Percentiles rank a stretch among this genome's conserved stretches.
Conservation (phyloP, 37 sponge, comb jelly and placozoan genomes). For the Geodia barretti region DNA sequence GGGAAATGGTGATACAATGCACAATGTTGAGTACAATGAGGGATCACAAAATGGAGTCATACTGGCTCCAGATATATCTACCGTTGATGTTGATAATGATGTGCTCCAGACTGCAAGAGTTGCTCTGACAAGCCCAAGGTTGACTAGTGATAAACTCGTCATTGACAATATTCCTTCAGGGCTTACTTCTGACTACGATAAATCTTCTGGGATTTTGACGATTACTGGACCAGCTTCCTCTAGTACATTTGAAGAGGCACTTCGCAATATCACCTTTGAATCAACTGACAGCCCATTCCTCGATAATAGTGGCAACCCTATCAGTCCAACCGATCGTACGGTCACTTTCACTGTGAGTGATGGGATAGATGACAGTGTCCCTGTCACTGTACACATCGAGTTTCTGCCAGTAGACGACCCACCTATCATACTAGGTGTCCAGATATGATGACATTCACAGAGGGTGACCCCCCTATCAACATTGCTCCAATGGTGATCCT, state of each 20-base stretch:
- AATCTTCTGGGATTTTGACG: constrained; percentile 14
- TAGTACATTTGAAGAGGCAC: constrained; percentile 6
- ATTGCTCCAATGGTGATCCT: constrained; percentile 52
- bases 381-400: constrained; percentile 13
- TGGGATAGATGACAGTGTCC: constrained; percentile 36
- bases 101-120: constrained; percentile 39
- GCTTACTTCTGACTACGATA: constrained; percentile 1
- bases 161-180: neutral
- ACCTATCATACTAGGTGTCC: constrained; percentile 21
- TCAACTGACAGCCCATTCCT: constrained; percentile 64
- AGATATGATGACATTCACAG: constrained; percentile 19
- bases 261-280: constrained; percentile 37
- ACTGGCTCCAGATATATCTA: constrained; percentile 8
- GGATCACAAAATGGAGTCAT: constrained; percentile 2
- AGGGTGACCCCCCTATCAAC: constrained; percentile 22
- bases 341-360: constrained; percentile 58
- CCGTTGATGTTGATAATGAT: constrained; percentile 60
- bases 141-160: constrained; percentile 6
- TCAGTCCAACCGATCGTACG: constrained; percentile 9
- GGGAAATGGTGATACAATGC: neutral
- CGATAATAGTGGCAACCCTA: constrained; percentile 28
- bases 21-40: constrained; percentile 26
- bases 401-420: constrained; percentile 64
- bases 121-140: constrained; percentile 17
- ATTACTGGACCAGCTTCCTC: constrained; percentile 56